Evolutionary conservation across 2,797 vertebrate genomes (phyloP).

Genomic region (Esox masquinongy): DNA sequence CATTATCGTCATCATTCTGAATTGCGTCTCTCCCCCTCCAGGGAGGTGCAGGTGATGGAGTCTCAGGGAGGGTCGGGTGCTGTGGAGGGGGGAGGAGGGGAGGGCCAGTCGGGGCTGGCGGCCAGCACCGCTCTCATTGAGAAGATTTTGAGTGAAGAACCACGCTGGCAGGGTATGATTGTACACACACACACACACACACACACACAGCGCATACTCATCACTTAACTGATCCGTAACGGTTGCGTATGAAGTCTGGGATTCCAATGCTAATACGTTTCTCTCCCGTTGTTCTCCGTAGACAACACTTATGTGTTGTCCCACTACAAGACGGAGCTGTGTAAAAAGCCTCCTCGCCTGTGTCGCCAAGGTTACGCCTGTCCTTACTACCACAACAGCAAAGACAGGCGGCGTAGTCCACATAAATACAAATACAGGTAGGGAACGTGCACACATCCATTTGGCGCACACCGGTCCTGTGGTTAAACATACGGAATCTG

Average conservation of each 20-base stretch:
- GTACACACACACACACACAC: not conserved
- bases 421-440: constrained; percentile 99
- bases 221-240: not conserved
- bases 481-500: not conserved
- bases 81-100: constrained; percentile 83
- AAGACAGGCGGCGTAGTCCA: constrained; percentile 95
- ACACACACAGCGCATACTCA: not conserved
- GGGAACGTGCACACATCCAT: not conserved
- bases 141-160: constrained; percentile 94
- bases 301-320: constrained; percentile 94
- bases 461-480: not conserved
- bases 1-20: too few relatives aligned
- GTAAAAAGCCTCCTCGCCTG: constrained; percentile 96
- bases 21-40: constrained; percentile 46
- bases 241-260: not conserved
- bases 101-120: constrained; percentile 91
- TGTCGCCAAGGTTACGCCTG: constrained; percentile 99
- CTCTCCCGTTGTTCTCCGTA: constrained; percentile 46
- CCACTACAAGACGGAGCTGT: constrained; percentile 98
- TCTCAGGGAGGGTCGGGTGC: constrained; percentile 87
- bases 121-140: constrained; percentile 98
- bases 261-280: not conserved
- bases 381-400: constrained; percentile 98
- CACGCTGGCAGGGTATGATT: constrained; percentile 92
- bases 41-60: constrained; percentile 96